Percentiles rank a stretch among this genome's conserved stretches.
These are phyloP conservation scores for Thalassoma bifasciatum DNA, from an alignment of 2,113 vertebrate genomes.

Conservation along the genomic window DNA sequence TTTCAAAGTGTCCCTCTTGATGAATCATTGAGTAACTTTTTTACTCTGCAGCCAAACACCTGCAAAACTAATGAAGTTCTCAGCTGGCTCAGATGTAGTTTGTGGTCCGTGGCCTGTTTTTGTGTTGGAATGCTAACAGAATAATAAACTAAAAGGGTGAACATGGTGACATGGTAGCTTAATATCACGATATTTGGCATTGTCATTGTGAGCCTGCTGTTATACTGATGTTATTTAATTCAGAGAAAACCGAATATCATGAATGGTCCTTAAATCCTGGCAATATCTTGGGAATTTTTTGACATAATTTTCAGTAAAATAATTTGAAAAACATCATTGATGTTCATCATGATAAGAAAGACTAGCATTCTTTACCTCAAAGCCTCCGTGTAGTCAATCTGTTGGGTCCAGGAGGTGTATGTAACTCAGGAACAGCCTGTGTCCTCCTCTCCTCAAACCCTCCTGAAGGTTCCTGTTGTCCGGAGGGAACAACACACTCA, in stretches of 20 bases:
- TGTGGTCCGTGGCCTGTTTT: not conserved
- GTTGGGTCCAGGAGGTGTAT: constrained; percentile 50
- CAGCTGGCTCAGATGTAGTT: not conserved
- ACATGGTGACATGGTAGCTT: not conserved
- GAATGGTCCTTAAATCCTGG: too few relatives aligned
- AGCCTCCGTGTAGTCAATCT: constrained; percentile 30
- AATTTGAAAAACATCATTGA: too few relatives aligned
- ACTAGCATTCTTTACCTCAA: not conserved
- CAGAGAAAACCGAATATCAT: too few relatives aligned
- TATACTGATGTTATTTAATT: not conserved
- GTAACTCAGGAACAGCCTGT: constrained; percentile 46
- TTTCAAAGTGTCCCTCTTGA: too few relatives aligned
- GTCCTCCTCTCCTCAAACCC: constrained; percentile 48
- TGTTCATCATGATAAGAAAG: too few relatives aligned
- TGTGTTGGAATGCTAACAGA: not conserved
- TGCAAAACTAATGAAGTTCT: not conserved
- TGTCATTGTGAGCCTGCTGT: not conserved
- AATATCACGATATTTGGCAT: not conserved
- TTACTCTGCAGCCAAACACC: not conserved
- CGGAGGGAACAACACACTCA: constrained; percentile 78
- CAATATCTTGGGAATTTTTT: too few relatives aligned
- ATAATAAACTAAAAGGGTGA: not conserved
- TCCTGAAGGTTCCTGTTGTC: constrained; percentile 74
- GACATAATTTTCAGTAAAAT: too few relatives aligned
- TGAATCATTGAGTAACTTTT: not conserved